phyloP scores from a whole-genome alignment of 2,888 invertebrate genomes.

The Cerastis rubricosa region DNA sequence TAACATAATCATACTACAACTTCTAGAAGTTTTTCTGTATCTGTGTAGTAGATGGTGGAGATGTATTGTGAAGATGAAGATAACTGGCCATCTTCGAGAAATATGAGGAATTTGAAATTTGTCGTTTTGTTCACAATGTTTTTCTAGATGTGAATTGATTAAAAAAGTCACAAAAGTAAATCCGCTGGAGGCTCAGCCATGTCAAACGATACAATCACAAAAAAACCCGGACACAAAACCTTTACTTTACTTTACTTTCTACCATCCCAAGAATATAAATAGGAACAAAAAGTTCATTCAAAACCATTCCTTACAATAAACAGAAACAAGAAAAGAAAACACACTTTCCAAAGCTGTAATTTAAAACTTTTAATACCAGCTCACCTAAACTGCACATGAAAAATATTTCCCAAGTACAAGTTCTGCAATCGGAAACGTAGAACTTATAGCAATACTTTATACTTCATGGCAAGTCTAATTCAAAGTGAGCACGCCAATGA shows the following conservation, averaged over 20 bases:
- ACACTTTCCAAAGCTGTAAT: conserved; percentile 41
- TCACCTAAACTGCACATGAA: conserved; percentile 52
- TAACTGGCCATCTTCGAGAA: background rate
- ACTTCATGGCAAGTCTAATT: conserved; percentile 76
- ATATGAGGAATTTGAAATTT: background rate
- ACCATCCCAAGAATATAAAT: background rate
- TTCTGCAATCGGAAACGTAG: conserved; percentile 69
- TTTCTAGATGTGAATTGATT: background rate
- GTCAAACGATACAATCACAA: background rate
- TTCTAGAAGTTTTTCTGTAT: too few relatives aligned
- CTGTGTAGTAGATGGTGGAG: too few relatives aligned
- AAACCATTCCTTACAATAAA: background rate
- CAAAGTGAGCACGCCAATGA: conserved; percentile 72
- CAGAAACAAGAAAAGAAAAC: conserved; percentile 21
- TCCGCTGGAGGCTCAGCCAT: background rate
- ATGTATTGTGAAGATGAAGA: background rate
- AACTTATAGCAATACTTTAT: conserved; percentile 78
- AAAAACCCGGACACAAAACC: background rate
- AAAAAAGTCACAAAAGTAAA: background rate
- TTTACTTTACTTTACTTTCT: background rate
- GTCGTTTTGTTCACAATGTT: background rate
- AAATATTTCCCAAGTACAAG: conserved; percentile 59
- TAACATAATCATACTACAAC: too few relatives aligned
- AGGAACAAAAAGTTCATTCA: background rate
- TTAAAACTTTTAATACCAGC: conserved; percentile 56